Evolutionary conservation across 2,888 invertebrate genomes (phyloP).

Genomic region (Polietes domitor): DNA sequence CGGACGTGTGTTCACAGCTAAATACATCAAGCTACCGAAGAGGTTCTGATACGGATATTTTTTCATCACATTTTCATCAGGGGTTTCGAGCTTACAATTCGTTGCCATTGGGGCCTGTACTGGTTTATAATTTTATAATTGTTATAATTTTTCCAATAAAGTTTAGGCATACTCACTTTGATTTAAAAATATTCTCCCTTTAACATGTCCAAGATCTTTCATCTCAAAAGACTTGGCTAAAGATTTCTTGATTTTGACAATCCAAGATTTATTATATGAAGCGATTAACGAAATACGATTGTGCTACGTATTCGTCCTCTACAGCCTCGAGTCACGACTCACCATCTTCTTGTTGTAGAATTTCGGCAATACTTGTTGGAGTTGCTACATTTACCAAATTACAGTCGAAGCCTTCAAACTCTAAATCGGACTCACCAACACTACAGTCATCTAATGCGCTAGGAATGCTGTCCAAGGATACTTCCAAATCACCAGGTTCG

Average conservation of each 20-base stretch:
- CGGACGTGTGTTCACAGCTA: conserved; percentile 54
- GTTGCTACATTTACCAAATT: too few relatives aligned
- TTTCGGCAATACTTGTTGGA: background rate
- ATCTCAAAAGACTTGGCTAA: conserved; percentile 56
- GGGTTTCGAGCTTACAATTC: conserved; percentile 44
- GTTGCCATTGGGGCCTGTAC: conserved; percentile 18
- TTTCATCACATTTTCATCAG: conserved; percentile 39
- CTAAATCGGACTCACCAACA: too few relatives aligned
- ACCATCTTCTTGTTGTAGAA: background rate
- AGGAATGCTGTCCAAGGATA: background rate
- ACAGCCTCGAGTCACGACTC: background rate
- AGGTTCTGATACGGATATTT: conserved; percentile 55
- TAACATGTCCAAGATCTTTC: too few relatives aligned
- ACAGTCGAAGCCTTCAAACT: too few relatives aligned
- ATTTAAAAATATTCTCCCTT: conserved; percentile 16
- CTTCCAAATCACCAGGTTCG: background rate
- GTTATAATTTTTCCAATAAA: background rate
- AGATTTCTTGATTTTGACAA: conserved; percentile 42
- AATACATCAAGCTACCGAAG: conserved; percentile 55
- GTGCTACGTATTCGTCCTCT: conserved; percentile 49
- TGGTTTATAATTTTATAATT: too few relatives aligned
- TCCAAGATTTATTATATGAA: conserved; percentile 38
- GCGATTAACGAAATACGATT: conserved; percentile 53
- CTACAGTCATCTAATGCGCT: too few relatives aligned
- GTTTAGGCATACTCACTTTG: conserved; percentile 38